Conservation (phyloP, 2,797 vertebrate species). For the Sebastolobus altivelis region DNA sequence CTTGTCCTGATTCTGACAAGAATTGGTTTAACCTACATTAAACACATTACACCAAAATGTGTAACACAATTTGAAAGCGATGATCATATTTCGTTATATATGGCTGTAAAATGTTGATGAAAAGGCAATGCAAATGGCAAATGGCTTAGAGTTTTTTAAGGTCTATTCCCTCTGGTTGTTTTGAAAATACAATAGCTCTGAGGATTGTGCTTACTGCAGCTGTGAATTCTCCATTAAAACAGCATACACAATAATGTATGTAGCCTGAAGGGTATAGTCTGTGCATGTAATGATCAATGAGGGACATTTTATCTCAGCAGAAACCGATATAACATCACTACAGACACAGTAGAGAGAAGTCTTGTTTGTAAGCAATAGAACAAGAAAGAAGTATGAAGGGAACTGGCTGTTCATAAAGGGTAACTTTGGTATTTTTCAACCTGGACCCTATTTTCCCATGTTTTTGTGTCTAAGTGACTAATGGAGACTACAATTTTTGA, state of each 20-base stretch:
- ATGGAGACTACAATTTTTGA: not conserved
- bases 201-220: conserved; percentile 5
- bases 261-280: conserved; percentile 6
- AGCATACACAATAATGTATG: not conserved
- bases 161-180: conserved; percentile 18
- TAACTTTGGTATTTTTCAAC: no score
- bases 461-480: no score
- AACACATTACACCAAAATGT: not conserved
- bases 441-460: no score
- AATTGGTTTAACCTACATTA: not conserved
- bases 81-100: not conserved
- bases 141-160: not conserved
- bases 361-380: not conserved
- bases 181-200: conserved; percentile 23
- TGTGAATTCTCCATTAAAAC: conserved; percentile 25
- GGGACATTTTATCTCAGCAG: conserved; percentile 32
- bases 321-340: conserved; percentile 9
- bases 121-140: conserved; percentile 2
- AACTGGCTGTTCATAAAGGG: not conserved
- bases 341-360: not conserved
- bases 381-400: conserved; percentile 1
- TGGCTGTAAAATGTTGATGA: not conserved
- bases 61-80: not conserved
- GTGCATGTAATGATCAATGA: conserved; percentile 27
- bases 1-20: not conserved